Base-by-base conservation (phyloP, 1,140 invertebrate genomes). In the Laupala kohalensis region DNA sequence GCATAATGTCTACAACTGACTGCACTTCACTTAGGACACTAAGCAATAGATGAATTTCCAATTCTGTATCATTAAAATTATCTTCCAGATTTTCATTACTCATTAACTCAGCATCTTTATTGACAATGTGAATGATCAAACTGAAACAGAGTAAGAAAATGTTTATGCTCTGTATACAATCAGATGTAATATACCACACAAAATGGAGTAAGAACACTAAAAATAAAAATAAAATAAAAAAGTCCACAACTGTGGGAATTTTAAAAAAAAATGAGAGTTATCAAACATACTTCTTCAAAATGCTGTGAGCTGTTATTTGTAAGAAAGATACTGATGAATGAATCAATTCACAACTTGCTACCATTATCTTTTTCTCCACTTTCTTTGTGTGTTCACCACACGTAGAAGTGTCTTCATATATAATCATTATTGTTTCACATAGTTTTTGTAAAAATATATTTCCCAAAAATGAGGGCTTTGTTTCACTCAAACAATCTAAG, bases 1-100 rank as follows among this genome's bases (percentile, higher is more conserved):
- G 75, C 77, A 87, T 82, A 3, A 78, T 77, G 73, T 85, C 80
- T 5, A 88, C 81, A 65, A 85, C 81, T 67, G 78, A 81, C 73
- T 85, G 81, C 4, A 79, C 80, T 63, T 80, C 77, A 4, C 76
- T 74, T n/a, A 89, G 75, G 71, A 81, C 78, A 67, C 83, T n/a
- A 53, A 53, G 37, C 9, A 53, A 19, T 13, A 19, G 37, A 53
- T 53, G 19, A 53, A 53, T 53, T 53, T 53, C 37, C 9, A 53
- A 53, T n/a, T n/a, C 37, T 53, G 37, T 53, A 13, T 19, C 19
- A 19, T 2, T 53, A 19, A 13, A 53, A n/a, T 19, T 53, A 13
- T 53, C 37, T 53, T 53, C 37, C 37, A 53, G 9, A 19, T 19
- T 19, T 19, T 53, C 19, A 53, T 53, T 53, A 53, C 1, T 53